phyloP scores from a whole-genome alignment of 2,888 invertebrate genomes.

The Dorcus parallelipipedus region DNA sequence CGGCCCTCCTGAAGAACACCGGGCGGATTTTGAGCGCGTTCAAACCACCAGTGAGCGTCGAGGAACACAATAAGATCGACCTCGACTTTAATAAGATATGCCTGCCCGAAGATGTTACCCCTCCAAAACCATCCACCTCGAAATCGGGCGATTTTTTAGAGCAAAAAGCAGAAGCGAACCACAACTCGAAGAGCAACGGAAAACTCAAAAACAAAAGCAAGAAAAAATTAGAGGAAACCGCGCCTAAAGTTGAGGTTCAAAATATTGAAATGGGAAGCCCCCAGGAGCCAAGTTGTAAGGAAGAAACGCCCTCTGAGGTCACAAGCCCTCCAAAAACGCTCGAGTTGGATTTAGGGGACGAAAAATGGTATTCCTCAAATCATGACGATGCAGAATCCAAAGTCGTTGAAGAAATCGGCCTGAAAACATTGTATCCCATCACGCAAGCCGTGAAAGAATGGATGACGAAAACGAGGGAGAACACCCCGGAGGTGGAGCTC shows the following conservation, averaged over 20 bases:
- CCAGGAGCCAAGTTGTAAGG: background rate
- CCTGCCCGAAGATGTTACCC: constrained; percentile 16
- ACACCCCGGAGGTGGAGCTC: constrained; percentile 47
- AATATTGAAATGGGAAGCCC: constrained; percentile 1
- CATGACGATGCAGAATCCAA: background rate
- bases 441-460: constrained; percentile 60
- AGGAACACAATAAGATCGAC: constrained; percentile 10
- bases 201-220: constrained; percentile 22
- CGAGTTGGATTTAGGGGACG: background rate
- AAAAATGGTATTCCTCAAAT: background rate
- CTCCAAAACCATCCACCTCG: constrained; percentile 27
- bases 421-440: constrained; percentile 46
- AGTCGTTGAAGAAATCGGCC: background rate
- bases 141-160: constrained; percentile 14
- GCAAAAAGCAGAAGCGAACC: background rate
- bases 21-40: constrained; percentile 4
- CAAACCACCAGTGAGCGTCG: background rate
- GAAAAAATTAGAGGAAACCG: background rate
- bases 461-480: constrained; percentile 51
- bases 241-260: background rate
- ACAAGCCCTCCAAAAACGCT: background rate
- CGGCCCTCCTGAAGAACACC: constrained; percentile 17
- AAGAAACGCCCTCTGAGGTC: background rate
- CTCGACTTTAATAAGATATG: constrained; percentile 20
- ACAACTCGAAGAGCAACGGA: constrained; percentile 9